Percentiles rank a stretch among this genome's conserved stretches.
Conservation (phyloP, 1,140 invertebrate species). For the Hycleus phaleratus region DNA sequence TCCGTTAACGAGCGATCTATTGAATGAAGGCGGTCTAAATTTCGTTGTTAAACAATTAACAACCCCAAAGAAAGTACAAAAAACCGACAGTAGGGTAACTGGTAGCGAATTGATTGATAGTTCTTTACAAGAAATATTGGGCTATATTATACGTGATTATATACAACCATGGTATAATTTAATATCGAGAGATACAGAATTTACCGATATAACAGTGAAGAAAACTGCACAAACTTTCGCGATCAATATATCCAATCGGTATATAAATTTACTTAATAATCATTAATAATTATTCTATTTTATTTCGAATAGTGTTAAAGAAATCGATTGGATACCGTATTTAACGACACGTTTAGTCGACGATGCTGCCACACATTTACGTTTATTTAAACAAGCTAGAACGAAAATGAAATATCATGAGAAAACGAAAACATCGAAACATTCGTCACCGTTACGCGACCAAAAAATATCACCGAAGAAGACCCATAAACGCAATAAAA, state of each 20-base stretch:
- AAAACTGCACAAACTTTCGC: constrained; percentile 50
- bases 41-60: constrained; percentile 16
- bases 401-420: constrained; percentile 50
- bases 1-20: constrained; percentile 29
- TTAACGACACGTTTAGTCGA: constrained; percentile 81
- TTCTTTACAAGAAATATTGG: constrained; percentile 45
- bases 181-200: constrained; percentile 47
- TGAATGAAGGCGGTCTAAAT: constrained; percentile 32
- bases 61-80: constrained; percentile 33
- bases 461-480: constrained; percentile 43
- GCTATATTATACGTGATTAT: constrained; percentile 69
- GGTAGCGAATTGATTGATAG: constrained; percentile 40
- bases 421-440: constrained; percentile 43
- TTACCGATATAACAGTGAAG: constrained; percentile 43
- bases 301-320: constrained; percentile 59
- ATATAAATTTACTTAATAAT: constrained; percentile 1
- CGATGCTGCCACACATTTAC: constrained; percentile 81
- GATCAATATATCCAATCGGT: constrained; percentile 50
- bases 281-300: constrained; percentile 3
- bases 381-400: constrained; percentile 70
- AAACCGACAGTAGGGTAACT: constrained; percentile 37
- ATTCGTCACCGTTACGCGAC: constrained; percentile 44
- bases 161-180: constrained; percentile 64
- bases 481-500: constrained; percentile 57
- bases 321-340: constrained; percentile 83